A percentile compares a stretch with the other conserved stretches of the same genome.
Conservation (phyloP, 2,888 invertebrate genomes). For the Lumbricus terrestris region DNA sequence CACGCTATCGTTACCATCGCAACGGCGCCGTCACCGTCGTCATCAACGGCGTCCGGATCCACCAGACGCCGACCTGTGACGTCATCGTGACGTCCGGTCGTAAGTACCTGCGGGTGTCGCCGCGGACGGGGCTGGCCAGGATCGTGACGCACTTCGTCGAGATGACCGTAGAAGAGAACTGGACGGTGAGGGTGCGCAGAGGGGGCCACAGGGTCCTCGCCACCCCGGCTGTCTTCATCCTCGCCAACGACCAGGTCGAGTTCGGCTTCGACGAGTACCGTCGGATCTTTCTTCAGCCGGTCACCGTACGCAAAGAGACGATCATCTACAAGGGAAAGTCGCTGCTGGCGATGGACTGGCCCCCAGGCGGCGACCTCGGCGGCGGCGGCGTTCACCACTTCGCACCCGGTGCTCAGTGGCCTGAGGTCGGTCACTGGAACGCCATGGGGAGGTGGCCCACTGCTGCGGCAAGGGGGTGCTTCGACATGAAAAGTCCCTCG, state of each 20-base stretch:
- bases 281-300: constrained; percentile 35
- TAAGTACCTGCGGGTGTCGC: constrained; percentile 55
- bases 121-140: constrained; percentile 48
- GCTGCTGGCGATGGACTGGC: neutral
- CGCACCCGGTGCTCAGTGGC: neutral
- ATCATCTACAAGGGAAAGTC: constrained; percentile 19
- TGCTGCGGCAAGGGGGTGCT: neutral
- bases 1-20: constrained; percentile 50
- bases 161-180: constrained; percentile 56
- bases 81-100: constrained; percentile 55
- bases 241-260: constrained; percentile 35
- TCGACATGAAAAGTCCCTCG: neutral
- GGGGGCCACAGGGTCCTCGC: constrained; percentile 48
- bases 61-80: constrained; percentile 55
- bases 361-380: neutral
- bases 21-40: constrained; percentile 52
- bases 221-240: constrained; percentile 27
- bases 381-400: neutral
- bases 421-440: neutral
- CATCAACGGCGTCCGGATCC: constrained; percentile 57
- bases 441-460: neutral
- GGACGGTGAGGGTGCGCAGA: constrained; percentile 48
- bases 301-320: constrained; percentile 3
- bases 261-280: constrained; percentile 36
- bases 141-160: constrained; percentile 57